Base-by-base conservation (phyloP, 2,113 vertebrate species). In the Hippocampus zosterae region DNA sequence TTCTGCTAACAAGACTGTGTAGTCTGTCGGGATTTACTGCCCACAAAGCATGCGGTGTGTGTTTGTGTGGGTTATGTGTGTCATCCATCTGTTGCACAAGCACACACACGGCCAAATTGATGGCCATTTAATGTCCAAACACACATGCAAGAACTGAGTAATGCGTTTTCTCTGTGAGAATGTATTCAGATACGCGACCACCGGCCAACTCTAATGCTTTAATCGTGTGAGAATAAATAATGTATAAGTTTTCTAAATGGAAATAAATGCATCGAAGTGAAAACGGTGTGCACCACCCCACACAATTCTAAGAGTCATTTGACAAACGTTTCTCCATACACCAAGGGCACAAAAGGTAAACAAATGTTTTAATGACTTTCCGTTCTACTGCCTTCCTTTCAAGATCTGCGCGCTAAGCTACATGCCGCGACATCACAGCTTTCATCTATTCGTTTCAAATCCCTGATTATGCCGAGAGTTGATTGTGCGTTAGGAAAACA, bases 1-100 rank as follows among this genome's bases (percentile, higher is more conserved):
- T 82, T 85, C 81, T 85, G 82, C 67, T 85, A 81, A 75, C 81
- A 81, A 81, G 77, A 69, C 79, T 74, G 67, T 68, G 75, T 29
- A n/a, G 85, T 77, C 86, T 81, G 67, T 69, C 44, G 86, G 88
- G 86, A 88, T 85, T 85, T 86, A 87, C 79, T 81, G 81, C 69
- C 79, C 78, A 61, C 21, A 8, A 74, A 63, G 77, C 72, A 65
- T 62, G 83, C 59, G 57, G 27, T 8, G 73, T 67, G 55, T 59
- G 73, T 68, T 81, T 71, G 74, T 67, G 73, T 71, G 82, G 71
- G 72, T 82, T 76, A 70, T 80, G 80, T 75, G 83, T 81, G 76
- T 69, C 80, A 82, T 86, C 80, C 77, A 83, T 87, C 81, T 87
- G 80, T 78, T 60, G 66, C 65, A 55, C 61, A 48, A 27, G 21